A percentile compares a stretch with the other conserved stretches of the same genome.
Conservation (phyloP, 1,140 invertebrate genomes). For the Hesperophylax magnus region DNA sequence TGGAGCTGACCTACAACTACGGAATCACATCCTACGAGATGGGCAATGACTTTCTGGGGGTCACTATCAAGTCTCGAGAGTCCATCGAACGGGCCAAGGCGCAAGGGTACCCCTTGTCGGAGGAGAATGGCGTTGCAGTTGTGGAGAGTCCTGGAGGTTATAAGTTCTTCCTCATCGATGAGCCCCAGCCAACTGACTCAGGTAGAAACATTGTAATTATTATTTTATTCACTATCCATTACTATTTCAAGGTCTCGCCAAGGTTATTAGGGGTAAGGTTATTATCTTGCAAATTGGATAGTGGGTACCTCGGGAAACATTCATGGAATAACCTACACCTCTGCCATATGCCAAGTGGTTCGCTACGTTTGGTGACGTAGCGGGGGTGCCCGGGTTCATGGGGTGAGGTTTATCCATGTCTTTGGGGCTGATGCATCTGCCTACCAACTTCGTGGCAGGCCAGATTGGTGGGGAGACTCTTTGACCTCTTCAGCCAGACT, state of each 20-base stretch:
- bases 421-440: too few relatives aligned
- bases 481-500: too few relatives aligned
- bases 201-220: slow-evolving; percentile 67
- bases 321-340: too few relatives aligned
- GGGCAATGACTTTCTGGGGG: slow-evolving; percentile 92
- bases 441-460: too few relatives aligned
- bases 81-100: slow-evolving; percentile 80
- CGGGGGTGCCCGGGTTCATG: too few relatives aligned
- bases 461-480: too few relatives aligned
- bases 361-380: too few relatives aligned
- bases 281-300: too few relatives aligned
- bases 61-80: slow-evolving; percentile 87
- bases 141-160: slow-evolving; percentile 93
- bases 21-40: slow-evolving; percentile 87
- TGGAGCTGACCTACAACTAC: slow-evolving; percentile 99
- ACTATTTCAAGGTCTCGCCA: not conserved
- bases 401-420: too few relatives aligned
- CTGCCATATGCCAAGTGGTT: too few relatives aligned
- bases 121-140: slow-evolving; percentile 74
- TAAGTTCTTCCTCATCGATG: slow-evolving; percentile 85
- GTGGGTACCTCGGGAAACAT: too few relatives aligned
- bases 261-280: too few relatives aligned
- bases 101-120: slow-evolving; percentile 76
- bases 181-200: slow-evolving; percentile 75
- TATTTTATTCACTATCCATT: not conserved